Conservation (phyloP, 2,797 vertebrate species). For the Channa striata region DNA sequence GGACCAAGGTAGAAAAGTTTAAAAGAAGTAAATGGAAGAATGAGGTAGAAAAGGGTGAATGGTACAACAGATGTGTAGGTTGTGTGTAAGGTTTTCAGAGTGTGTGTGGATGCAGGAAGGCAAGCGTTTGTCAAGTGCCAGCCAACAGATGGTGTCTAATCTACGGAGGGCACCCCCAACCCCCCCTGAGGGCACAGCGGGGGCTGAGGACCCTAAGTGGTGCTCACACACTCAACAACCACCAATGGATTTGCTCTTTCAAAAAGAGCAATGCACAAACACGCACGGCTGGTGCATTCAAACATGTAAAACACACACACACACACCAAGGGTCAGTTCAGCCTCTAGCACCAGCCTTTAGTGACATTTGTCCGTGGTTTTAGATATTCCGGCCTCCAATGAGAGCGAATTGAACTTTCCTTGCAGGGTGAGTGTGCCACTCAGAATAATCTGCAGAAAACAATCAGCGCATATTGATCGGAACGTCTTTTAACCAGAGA, state of each 20-base stretch:
- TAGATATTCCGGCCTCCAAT: too few relatives aligned
- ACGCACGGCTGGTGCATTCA: constrained; percentile 11
- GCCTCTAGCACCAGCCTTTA: neutral
- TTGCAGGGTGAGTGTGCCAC: neutral
- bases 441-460: constrained; percentile 1
- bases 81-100: constrained; percentile 12
- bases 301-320: neutral
- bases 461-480: neutral
- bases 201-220: constrained; percentile 65
- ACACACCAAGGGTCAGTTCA: neutral
- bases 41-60: constrained; percentile 30
- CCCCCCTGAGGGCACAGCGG: constrained; percentile 50
- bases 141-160: constrained; percentile 84
- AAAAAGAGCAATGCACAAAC: constrained; percentile 45
- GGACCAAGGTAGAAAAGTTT: constrained; percentile 25
- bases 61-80: constrained; percentile 30
- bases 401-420: neutral
- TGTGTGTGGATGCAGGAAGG: constrained; percentile 18
- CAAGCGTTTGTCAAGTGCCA: constrained; percentile 64
- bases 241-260: constrained; percentile 35
- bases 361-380: neutral
- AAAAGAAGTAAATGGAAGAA: constrained; percentile 19
- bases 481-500: neutral
- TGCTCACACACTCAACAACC: constrained; percentile 55
- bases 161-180: constrained; percentile 58